Conservation (phyloP, 2,797 vertebrate genomes). For the Rhynchonycteris naso region DNA sequence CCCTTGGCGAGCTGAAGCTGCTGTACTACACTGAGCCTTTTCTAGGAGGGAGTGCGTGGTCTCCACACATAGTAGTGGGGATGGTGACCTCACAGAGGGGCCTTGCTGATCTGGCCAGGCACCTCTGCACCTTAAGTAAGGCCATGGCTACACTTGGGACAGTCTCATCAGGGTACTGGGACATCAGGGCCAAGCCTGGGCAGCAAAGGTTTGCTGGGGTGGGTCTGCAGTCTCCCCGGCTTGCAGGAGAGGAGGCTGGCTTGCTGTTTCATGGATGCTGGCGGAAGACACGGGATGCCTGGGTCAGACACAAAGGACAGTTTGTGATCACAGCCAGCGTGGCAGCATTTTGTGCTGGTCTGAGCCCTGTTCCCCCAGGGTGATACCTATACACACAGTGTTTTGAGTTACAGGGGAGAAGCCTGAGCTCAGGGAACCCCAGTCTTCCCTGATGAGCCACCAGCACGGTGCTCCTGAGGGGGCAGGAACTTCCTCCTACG, state of each 20-base stretch:
- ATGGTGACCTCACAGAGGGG: neutral
- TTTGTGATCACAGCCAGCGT: rapidly evolving
- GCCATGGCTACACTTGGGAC: neutral
- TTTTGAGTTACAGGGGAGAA: rapidly evolving
- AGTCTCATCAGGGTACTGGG: neutral
- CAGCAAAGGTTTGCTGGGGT: neutral
- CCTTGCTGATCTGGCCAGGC: neutral
- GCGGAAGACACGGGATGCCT: neutral
- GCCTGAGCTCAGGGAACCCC: neutral
- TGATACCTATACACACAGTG: rapidly evolving
- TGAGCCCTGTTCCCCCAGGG: neutral
- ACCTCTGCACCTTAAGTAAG: rapidly evolving
- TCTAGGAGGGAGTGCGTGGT: rapidly evolving
- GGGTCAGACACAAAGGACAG: neutral
- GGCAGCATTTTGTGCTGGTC: neutral
- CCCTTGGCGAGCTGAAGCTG: neutral
- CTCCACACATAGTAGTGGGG: neutral
- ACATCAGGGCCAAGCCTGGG: neutral
- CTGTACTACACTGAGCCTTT: neutral
- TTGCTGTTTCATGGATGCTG: neutral
- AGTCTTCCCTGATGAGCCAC: rapidly evolving
- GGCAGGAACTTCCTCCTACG: rapidly evolving
- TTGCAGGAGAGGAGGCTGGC: neutral
- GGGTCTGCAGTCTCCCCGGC: neutral
- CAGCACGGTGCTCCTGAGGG: rapidly evolving